Evolutionary conservation across 2,797 vertebrate genomes (phyloP).

Genomic region (Xerus rutilus): DNA sequence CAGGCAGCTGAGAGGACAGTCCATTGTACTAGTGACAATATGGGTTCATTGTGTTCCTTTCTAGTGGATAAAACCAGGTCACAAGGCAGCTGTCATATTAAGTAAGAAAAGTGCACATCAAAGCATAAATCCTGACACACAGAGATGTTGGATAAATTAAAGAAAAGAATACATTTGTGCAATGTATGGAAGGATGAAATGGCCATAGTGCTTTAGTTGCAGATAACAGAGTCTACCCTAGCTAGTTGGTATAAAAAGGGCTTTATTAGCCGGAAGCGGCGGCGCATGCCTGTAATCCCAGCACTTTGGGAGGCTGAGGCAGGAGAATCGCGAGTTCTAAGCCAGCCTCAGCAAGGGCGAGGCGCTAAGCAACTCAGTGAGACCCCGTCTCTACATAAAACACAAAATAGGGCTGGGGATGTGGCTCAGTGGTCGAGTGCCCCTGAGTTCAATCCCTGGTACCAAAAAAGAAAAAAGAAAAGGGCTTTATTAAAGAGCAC

Average conservation of each 20-base stretch:
- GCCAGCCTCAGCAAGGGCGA: no score
- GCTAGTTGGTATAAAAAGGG: not conserved
- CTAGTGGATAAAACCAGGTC: not conserved
- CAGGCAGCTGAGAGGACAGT: not conserved
- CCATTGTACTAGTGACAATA: not conserved
- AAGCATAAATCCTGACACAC: not conserved
- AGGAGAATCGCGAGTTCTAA: no score
- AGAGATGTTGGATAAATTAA: not conserved
- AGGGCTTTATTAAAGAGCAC: not conserved
- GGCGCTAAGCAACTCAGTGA: no score
- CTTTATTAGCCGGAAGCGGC: not conserved
- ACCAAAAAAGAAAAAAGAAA: no score
- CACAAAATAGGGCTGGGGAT: no score
- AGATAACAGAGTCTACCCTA: not conserved
- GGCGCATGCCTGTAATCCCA: no score
- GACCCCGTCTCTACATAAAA: no score
- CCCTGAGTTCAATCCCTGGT: no score
- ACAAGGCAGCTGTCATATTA: not conserved
- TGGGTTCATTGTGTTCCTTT: not conserved
- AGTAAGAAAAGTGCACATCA: not conserved
- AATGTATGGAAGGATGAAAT: no score
- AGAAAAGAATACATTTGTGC: not conserved
- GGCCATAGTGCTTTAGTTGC: not conserved
- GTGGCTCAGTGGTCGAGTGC: no score
- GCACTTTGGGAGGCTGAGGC: no score